Base-by-base conservation (phyloP, 2,113 vertebrate species). In the Thamnophis sirtalis region DNA sequence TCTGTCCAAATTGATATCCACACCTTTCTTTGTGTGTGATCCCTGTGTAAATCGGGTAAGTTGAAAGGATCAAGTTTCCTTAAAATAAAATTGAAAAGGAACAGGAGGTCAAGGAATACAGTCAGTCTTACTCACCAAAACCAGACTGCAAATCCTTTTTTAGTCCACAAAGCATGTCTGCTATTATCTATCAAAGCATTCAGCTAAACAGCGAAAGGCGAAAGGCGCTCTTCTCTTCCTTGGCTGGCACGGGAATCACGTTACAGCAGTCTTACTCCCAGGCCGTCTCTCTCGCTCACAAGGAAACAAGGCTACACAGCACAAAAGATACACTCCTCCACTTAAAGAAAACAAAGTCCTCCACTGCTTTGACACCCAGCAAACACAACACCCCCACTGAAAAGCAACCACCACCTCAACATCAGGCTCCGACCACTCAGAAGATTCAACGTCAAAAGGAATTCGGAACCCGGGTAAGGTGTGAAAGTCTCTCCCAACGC, bases 161-260 rank as follows among this genome's bases (percentile, higher is more conserved):
- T 94, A 98, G 96, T 93, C 98, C 98, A 93, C 98, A 98, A 92
- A 98, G 97, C 98, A 98, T 98, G 96, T 95, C 97, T 96, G 93
- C 95, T 95, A 73, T 92, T 92, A 91, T 92, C 94, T 96, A 96
- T 43, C 93, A 96, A 95, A 95, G 90, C 96, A 97, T 96, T 93
- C 95, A 95, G 90, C 91, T 95, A 94, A 86, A 91, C 56, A 80
- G 91, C 87, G 63, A 84, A 43, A 93, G 96, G 91, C 87, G 63
- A 84, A 43, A 93, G 96, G 93, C 15, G 91, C 95, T 95, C 90
- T 53, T 92, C 55, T 86, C 26, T 63, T 80, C 92, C 95, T 88
- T 91, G 91, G 94, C 80, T 86, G 33, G 95, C 53, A 28, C 95
- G 56, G 93, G 93, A 93, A 53, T 90, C 95, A 24, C 93, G 93